Evolutionary conservation across 2,888 invertebrate species (phyloP).

Genomic region (Carpatolechia fugitivella): DNA sequence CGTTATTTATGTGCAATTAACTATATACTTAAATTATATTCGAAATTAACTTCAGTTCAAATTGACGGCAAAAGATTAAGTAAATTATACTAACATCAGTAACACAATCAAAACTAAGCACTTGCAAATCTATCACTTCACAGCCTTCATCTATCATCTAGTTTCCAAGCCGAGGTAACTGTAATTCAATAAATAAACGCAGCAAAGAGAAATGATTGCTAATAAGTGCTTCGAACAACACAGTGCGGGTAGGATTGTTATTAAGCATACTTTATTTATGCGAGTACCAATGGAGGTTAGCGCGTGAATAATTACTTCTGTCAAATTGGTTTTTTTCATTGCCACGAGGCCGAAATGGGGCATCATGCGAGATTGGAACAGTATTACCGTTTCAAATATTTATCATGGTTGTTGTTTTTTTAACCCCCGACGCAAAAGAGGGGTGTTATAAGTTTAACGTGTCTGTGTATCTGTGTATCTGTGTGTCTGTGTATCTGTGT

Average conservation of each 20-base stretch:
- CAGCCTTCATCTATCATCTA: conserved; percentile 1
- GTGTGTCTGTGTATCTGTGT: no score
- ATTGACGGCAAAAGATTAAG: no score
- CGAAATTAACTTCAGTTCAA: no score
- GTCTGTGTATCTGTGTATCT: no score
- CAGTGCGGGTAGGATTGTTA: neutral
- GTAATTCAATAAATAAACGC: conserved; percentile 7
- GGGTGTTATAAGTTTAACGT: no score
- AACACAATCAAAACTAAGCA: neutral
- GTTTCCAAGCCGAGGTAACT: conserved; percentile 7
- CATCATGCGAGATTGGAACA: conserved; percentile 1
- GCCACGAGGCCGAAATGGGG: conserved; percentile 7
- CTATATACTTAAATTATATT: no score
- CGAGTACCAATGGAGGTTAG: conserved; percentile 12
- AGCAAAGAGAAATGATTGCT: neutral
- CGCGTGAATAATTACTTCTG: conserved; percentile 15
- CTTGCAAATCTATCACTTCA: neutral
- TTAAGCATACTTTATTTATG: conserved; percentile 15
- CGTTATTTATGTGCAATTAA: no score
- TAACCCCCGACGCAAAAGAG: no score
- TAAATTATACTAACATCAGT: conserved; percentile 9
- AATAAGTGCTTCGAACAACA: neutral
- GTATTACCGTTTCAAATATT: no score
- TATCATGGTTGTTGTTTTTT: no score
- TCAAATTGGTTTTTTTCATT: conserved; percentile 14